Conservation (phyloP, 2,888 invertebrate species). For the Hydrotaea diabolus region DNA sequence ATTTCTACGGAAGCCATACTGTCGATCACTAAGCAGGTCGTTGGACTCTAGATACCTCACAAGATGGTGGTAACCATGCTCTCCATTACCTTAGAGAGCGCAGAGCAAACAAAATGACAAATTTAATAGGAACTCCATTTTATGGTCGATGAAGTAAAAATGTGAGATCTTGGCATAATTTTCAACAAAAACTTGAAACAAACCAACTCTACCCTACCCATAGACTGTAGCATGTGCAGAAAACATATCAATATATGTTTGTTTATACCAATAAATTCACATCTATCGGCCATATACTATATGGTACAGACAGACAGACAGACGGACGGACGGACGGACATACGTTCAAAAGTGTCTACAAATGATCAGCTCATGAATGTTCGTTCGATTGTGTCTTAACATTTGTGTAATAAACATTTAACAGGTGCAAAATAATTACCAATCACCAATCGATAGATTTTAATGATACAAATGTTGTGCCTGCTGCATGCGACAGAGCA, state of each 20-base stretch:
- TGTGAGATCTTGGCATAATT: too few species aligned
- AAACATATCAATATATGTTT: constrained; percentile 53
- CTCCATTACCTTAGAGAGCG: too few species aligned
- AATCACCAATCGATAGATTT: constrained; percentile 64
- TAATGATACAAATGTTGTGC: constrained; percentile 55
- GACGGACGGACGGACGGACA: neutral
- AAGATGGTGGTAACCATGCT: too few species aligned
- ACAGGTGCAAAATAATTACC: constrained; percentile 67
- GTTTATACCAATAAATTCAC: constrained; percentile 49
- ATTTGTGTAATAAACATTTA: constrained; percentile 48
- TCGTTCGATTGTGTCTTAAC: constrained; percentile 5
- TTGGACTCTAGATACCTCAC: too few species aligned
- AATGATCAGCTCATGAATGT: constrained; percentile 7
- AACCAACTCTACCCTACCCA: neutral
- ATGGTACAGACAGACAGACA: neutral
- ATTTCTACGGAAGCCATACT: too few species aligned
- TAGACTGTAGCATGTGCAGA: neutral
- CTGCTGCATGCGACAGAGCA: neutral
- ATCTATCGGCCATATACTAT: constrained; percentile 2
- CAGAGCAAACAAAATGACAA: too few species aligned
- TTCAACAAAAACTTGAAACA: neutral
- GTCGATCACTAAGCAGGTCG: too few species aligned
- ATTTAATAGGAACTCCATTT: too few species aligned
- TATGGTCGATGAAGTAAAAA: too few species aligned
- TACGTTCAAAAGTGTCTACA: neutral